Conservation (phyloP, 1,140 invertebrate species). For the Ceratina japonica region DNA sequence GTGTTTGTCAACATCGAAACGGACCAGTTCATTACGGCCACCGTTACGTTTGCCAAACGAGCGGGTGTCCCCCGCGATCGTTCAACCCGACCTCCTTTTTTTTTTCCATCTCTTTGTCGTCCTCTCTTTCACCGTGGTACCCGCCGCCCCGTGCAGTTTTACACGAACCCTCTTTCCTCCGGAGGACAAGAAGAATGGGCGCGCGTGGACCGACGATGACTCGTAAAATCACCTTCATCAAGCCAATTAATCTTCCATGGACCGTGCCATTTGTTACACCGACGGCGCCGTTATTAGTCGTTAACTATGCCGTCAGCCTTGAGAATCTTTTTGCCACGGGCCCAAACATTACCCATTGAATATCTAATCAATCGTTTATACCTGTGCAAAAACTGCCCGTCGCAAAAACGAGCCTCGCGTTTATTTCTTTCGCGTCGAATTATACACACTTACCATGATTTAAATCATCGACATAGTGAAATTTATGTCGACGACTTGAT, state of each 20-base stretch:
- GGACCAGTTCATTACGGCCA: slow-evolving; percentile 44
- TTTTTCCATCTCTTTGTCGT: slow-evolving; percentile 19
- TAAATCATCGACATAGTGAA: too few species aligned
- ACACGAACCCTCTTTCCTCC: neutral
- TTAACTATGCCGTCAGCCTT: neutral
- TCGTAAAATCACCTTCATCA: slow-evolving; percentile 13
- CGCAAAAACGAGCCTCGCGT: too few species aligned
- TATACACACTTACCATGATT: too few species aligned
- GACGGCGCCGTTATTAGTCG: neutral
- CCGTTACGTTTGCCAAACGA: slow-evolving; percentile 48
- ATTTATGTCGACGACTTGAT: too few species aligned
- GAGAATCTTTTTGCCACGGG: neutral
- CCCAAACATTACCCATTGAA: too few species aligned
- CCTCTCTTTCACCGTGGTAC: neutral
- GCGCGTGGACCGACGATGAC: slow-evolving; percentile 11
- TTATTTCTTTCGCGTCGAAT: too few species aligned
- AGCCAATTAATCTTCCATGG: slow-evolving; percentile 9
- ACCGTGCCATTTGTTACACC: slow-evolving; percentile 5
- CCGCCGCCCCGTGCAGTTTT: too few species aligned
- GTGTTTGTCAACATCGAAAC: slow-evolving; percentile 59
- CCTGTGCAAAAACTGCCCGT: too few species aligned
- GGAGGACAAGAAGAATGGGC: neutral
- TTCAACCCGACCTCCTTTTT: slow-evolving; percentile 59
- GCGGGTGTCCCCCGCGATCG: slow-evolving; percentile 43
- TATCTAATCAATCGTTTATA: too few species aligned